phyloP scores from a whole-genome alignment of 1,140 invertebrate species.

The Lanistes nyassanus region DNA sequence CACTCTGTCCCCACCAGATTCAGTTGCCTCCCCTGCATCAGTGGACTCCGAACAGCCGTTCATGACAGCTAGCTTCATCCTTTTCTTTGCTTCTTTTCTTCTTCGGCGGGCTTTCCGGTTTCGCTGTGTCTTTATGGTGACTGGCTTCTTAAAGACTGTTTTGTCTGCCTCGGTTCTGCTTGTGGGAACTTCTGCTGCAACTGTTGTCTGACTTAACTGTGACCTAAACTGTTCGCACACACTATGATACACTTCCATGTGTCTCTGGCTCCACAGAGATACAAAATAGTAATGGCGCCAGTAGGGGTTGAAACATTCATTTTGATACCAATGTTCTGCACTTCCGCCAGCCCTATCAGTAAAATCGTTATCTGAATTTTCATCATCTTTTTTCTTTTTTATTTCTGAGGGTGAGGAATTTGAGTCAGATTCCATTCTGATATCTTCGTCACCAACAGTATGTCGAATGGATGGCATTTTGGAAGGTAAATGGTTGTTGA shows the following conservation, averaged over 20 bases:
- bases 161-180: neutral
- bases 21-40: conserved; percentile 17
- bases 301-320: conserved; percentile 47
- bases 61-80: neutral
- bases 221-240: conserved; percentile 3
- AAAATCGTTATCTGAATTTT: no score
- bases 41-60: neutral
- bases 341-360: neutral
- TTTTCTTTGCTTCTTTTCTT: neutral
- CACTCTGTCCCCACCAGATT: neutral
- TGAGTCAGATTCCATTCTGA: no score
- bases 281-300: conserved; percentile 53
- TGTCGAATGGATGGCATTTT: no score
- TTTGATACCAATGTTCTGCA: conserved; percentile 46
- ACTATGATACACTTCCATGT: conserved; percentile 28
- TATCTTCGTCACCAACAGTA: no score
- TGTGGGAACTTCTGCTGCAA: neutral
- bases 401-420: no score
- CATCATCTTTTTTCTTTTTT: no score
- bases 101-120: conserved; percentile 14
- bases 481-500: no score
- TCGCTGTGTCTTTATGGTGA: neutral
- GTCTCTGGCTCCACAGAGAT: conserved; percentile 48
- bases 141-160: conserved; percentile 7
- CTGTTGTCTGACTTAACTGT: neutral